Evolutionary conservation across 2,888 invertebrate genomes (phyloP), one percentile per base, ranked within the genome.

Genomic region (Cryptophagus acutangulus): DNA sequence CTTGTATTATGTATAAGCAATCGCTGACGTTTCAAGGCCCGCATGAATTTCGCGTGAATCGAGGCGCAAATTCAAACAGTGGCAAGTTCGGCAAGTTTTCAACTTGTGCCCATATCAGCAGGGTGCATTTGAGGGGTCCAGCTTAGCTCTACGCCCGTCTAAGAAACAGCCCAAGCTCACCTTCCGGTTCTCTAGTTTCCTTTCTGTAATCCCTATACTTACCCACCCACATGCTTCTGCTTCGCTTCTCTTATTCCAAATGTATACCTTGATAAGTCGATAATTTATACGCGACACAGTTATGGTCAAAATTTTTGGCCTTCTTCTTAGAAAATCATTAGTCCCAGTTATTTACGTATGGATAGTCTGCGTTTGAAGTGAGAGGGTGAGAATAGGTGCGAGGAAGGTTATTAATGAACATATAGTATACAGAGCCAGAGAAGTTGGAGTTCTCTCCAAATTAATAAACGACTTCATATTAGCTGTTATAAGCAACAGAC

Each of bases 391-490:
- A 67, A n/a, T n/a, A n/a, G n/a, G n/a, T n/a, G n/a, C n/a, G n/a
- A n/a, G n/a, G n/a, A n/a, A 65, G 60, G 66, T 63, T 69, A 69
- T 70, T 70, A 70, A 69, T 69, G 68, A 69, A 67, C 60, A 53
- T n/a, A n/a, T n/a, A n/a, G n/a, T n/a, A n/a, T n/a, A n/a, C n/a
- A n/a, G 55, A 55, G 63, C 52, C 54, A n/a, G 55, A 55, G 64
- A 63, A 56, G 15, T 31, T 61, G 37, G 59, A 61, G 60, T 60
- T 63, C 62, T n/a, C n/a, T 64, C 65, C 62, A 67, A 70, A 70
- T 69, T 70, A 70, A 70, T 70, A 70, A 69, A 69, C 68, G 69
- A 64, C 65, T 65, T 63, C 63, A 59, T 69, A 70, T 69, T 70
- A 70, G 69, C 69, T 66, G 69, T 68, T 69, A 68, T 67, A 64